Evolutionary conservation across 2,113 vertebrate species (phyloP).

Genomic region (Corydoras sp.): DNA sequence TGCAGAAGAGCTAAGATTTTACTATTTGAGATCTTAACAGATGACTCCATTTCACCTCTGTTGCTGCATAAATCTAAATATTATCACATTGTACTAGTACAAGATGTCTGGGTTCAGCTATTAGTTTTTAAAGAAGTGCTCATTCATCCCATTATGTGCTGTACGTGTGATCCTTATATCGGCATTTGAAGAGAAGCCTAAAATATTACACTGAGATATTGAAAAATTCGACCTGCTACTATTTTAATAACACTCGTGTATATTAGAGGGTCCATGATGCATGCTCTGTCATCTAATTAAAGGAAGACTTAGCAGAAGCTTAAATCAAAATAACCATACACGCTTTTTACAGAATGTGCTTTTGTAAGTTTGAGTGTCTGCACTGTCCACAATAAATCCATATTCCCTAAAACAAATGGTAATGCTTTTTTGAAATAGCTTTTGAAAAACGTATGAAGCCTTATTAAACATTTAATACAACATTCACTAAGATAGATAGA

Average conservation of each 20-base stretch:
- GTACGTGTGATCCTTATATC: conserved; percentile 25
- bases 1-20: too few species aligned
- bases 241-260: conserved; percentile 29
- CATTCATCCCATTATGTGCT: conserved; percentile 7
- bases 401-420: neutral
- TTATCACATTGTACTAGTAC: neutral
- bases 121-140: conserved; percentile 5
- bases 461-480: conserved; percentile 1
- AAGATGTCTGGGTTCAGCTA: neutral
- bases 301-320: conserved; percentile 35
- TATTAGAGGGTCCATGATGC: conserved; percentile 27
- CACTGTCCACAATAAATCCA: neutral
- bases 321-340: conserved; percentile 18
- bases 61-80: too few species aligned
- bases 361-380: neutral
- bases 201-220: conserved; percentile 15
- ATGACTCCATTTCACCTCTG: too few species aligned
- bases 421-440: neutral
- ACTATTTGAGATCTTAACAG: too few species aligned
- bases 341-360: conserved; percentile 19
- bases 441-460: neutral
- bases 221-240: conserved; percentile 23
- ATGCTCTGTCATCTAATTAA: conserved; percentile 39
- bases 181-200: conserved; percentile 21
- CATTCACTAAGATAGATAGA: neutral